Base-by-base conservation (phyloP, 2,797 vertebrate species). In the Stomatorhinus walkeri region DNA sequence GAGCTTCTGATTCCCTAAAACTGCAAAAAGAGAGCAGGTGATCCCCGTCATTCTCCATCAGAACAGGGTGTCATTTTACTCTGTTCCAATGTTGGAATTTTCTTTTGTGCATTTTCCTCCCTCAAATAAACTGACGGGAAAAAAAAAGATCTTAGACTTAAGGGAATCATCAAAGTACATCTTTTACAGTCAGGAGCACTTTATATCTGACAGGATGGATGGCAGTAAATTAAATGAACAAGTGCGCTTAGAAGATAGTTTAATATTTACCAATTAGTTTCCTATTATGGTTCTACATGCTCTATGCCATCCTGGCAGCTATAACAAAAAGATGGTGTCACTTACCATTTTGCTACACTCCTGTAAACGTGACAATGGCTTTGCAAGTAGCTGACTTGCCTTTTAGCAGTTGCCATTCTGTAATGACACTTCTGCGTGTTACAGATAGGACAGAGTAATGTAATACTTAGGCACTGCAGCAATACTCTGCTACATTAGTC, bases 231-330 rank as follows among this genome's bases (percentile, higher is more conserved):
- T 43, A 24, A 84, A 84, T 84, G 9, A 84, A 84, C 46, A 51
- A 22, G 81, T 43, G 22, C 0, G 81, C 46, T 84, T 84, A 51
- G 81, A 8, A 28, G n/a, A 49, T 48, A 76, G 72, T 79, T 52
- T 79, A 79, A 79, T 79, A 79, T 79, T 79, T 79, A 79, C 72
- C 36, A 79, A 79, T 79, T 79, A 79, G 36, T n/a, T 79, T 79
- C 40, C 36, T 43, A 79, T 79, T 79, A 79, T 79, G 36, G 72
- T 79, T 79, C 36, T n/a, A 1, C 40, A n/a, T 43, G 72, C 36
- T 79, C 72, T 8, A n/a, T 79, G 14, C 72, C 2, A 43, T 7
- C 5, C 72, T 79, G 72, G 72, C 72, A 79, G 72, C 81, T 22
- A 46, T 84, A 24, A 84, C 81, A 49, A 22, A 84, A 51, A 84